These are phyloP conservation scores for Sarcophaga variegata DNA, from an alignment of 2,888 invertebrate genomes.

Conservation along the genomic window DNA sequence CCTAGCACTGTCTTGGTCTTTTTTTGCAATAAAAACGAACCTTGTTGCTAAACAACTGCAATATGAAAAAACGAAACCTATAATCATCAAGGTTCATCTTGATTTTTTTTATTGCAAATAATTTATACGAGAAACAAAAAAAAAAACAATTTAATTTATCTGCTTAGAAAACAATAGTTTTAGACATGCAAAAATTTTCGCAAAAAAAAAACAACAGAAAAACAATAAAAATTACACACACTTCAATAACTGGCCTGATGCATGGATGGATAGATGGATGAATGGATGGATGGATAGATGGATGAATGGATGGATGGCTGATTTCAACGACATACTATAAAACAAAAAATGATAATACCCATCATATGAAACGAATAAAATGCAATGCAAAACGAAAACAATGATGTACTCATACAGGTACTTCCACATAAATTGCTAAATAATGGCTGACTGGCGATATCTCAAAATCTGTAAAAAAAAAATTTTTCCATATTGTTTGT, in stretches of 20 bases:
- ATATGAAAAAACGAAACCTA: conserved; percentile 9
- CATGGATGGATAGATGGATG: conserved; percentile 10
- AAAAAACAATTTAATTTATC: conserved; percentile 36
- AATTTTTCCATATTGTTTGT: conserved; percentile 37
- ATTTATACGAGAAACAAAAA: conserved; percentile 45
- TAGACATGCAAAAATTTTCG: conserved; percentile 58
- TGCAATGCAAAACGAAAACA: conserved; percentile 33
- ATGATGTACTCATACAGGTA: conserved; percentile 37
- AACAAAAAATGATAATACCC: neutral
- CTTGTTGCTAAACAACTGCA: conserved; percentile 18
- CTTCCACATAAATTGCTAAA: conserved; percentile 63
- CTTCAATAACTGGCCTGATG: neutral
- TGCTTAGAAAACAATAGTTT: conserved; percentile 64
- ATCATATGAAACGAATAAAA: neutral
- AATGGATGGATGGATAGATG: conserved; percentile 19
- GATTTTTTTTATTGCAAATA: conserved; percentile 46
- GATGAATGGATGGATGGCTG: conserved; percentile 13
- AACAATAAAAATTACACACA: neutral
- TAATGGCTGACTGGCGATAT: conserved; percentile 46
- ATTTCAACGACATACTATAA: conserved; percentile 22
- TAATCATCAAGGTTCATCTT: conserved; percentile 67
- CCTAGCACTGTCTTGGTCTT: conserved; percentile 33
- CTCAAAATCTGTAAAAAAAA: conserved; percentile 30
- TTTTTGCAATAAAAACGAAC: conserved; percentile 20
- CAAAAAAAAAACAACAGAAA: neutral